Evolutionary conservation across 2,888 invertebrate genomes (phyloP).

Genomic region (Furcula furcula): DNA sequence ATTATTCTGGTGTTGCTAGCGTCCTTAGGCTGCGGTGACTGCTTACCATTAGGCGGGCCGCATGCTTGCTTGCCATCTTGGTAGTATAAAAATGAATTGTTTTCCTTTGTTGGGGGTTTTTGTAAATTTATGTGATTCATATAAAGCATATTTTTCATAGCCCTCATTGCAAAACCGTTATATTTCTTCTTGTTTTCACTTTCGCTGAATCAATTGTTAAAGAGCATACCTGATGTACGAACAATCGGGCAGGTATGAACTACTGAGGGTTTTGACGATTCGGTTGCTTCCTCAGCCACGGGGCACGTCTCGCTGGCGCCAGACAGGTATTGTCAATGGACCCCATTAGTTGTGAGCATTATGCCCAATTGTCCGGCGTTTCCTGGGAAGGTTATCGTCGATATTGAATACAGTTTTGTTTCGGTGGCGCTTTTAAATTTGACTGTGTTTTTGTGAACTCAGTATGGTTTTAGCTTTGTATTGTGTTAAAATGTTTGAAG

Average conservation of each 20-base stretch:
- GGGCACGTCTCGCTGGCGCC: conserved; percentile 66
- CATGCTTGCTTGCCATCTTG: no score
- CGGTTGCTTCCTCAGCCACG: conserved; percentile 59
- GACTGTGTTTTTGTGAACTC: neutral
- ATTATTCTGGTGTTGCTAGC: no score
- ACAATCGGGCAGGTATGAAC: conserved; percentile 45
- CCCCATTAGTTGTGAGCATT: conserved; percentile 37
- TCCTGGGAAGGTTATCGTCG: conserved; percentile 38
- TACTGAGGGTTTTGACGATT: conserved; percentile 43
- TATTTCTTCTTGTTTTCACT: conserved; percentile 66
- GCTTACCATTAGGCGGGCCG: no score
- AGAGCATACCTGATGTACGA: conserved; percentile 53
- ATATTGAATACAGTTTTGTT: conserved; percentile 24
- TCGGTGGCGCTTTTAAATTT: conserved; percentile 22
- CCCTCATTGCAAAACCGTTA: no score
- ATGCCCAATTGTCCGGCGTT: conserved; percentile 41
- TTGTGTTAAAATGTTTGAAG: no score
- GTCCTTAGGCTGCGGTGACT: no score
- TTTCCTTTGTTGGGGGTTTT: no score
- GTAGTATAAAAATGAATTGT: no score
- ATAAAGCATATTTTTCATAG: no score
- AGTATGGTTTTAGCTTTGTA: neutral
- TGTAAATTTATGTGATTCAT: no score
- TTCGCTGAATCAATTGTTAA: conserved; percentile 42
- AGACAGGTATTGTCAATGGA: conserved; percentile 52